These are phyloP conservation scores for Gorsachius magnificus DNA, from an alignment of 2,797 vertebrate species.

Conservation along the genomic window DNA sequence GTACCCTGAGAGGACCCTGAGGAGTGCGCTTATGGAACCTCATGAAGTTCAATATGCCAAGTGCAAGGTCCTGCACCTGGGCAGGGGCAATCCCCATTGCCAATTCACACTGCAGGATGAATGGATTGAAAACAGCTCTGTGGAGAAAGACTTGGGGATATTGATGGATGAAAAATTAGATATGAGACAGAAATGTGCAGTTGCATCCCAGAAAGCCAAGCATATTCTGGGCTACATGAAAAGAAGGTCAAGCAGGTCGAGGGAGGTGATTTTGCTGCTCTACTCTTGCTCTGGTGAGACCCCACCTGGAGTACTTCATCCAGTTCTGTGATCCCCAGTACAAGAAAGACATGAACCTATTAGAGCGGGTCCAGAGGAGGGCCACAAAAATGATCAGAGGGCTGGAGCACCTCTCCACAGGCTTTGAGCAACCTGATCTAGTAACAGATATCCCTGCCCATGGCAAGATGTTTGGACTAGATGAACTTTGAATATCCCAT, in stretches of 20 bases:
- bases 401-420: background rate
- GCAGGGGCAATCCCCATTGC: too few species aligned
- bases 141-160: background rate
- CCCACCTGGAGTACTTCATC: background rate
- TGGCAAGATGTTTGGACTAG: background rate
- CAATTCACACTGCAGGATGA: background rate
- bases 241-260: fast-evolving
- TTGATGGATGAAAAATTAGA: background rate
- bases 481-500: background rate
- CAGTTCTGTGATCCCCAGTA: background rate
- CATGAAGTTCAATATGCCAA: background rate
- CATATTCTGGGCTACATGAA: background rate
- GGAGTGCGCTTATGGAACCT: background rate
- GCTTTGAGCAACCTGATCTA: background rate
- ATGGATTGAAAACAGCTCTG: background rate
- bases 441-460: background rate
- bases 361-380: background rate
- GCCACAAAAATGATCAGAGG: background rate
- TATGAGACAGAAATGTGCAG: fast-evolving
- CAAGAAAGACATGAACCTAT: background rate
- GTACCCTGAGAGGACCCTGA: background rate
- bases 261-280: background rate
- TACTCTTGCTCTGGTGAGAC: background rate
- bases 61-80: background rate
- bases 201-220: background rate